Conservation (phyloP, 64 coral and sea anemone species). For the Pocillopora verrucosa region DNA sequence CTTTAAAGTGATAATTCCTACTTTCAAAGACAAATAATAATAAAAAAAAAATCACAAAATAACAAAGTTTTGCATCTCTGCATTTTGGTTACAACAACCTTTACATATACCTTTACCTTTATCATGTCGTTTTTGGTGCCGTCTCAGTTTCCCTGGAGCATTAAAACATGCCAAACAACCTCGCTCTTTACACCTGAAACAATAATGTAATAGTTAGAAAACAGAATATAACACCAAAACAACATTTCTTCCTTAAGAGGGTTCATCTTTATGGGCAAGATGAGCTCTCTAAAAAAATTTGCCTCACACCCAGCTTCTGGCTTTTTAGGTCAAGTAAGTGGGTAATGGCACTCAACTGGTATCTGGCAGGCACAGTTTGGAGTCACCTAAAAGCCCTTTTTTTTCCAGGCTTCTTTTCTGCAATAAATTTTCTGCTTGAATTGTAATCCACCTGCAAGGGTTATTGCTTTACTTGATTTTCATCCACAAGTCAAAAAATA, state of each 20-base stretch:
- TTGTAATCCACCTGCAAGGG: too few relatives aligned
- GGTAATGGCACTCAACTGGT: background rate
- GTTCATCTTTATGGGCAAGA: background rate
- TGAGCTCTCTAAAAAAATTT: too few relatives aligned
- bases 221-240: background rate
- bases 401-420: background rate
- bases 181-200: conserved; percentile 63
- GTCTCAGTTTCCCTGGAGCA: conserved; percentile 58
- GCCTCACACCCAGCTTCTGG: too few relatives aligned
- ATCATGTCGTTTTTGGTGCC: conserved; percentile 62
- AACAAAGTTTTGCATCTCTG: background rate
- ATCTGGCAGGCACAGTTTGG: background rate
- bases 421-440: too few relatives aligned
- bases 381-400: background rate
- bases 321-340: background rate
- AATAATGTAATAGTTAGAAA: background rate
- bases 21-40: too few relatives aligned
- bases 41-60: background rate
- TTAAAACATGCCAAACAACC: conserved; percentile 65
- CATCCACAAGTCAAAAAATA: too few relatives aligned
- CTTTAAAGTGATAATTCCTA: too few relatives aligned
- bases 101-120: conserved; percentile 15
- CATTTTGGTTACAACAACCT: background rate
- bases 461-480: background rate
- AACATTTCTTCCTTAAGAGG: background rate